Evolutionary conservation across 2,797 vertebrate genomes (phyloP), one percentile per base, ranked within the genome.

Genomic region (Sebastolobus alascanus): DNA sequence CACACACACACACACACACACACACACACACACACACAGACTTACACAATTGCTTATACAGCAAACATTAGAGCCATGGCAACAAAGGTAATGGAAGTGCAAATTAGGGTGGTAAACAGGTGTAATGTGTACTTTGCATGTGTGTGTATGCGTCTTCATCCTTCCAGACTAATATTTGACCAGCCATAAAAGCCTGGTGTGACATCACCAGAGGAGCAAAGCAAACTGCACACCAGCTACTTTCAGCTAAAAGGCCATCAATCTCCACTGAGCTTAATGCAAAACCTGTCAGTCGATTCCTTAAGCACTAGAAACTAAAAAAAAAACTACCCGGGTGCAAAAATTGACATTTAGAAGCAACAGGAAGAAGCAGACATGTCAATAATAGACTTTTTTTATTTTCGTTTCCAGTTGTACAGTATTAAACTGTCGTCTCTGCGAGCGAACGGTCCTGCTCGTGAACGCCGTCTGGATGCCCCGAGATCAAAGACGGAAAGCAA

Each of bases 101-200:
- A 84, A 80, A 90, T 84, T 75, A 88, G 68, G n/a, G 75, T 72
- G 46, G 69, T 68, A 86, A 89, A 87, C 82, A 88, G 70, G 79
- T 88, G 69, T 72, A 75, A 79, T 84, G 75, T 86, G 79, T 83
- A 16, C 68, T 77, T 38, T 25, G 50, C 38, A 60, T 77, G 64
- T 80, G 56, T 54, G 73, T 79, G 60, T 68, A 70, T 81, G 75
- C 71, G 73, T 84, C 60, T 85, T 73, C 83, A 73, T 87, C 29
- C 56, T 66, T 67, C 64, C 52, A 79, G 66, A 29, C 80, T 87
- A 88, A 91, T 91, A 86, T 91, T 93, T 89, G 74, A 72, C 31
- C 69, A 92, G 83, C 59, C 73, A 77, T 90, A 73, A 90, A 87
- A 84, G 77, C 80, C 75, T 31, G n/a, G 59, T 78, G 61, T 87